Percentiles rank a stretch among this genome's conserved stretches.
Evolutionary conservation across 2,113 vertebrate species (phyloP).

Genomic region (Eulemur macaco): DNA sequence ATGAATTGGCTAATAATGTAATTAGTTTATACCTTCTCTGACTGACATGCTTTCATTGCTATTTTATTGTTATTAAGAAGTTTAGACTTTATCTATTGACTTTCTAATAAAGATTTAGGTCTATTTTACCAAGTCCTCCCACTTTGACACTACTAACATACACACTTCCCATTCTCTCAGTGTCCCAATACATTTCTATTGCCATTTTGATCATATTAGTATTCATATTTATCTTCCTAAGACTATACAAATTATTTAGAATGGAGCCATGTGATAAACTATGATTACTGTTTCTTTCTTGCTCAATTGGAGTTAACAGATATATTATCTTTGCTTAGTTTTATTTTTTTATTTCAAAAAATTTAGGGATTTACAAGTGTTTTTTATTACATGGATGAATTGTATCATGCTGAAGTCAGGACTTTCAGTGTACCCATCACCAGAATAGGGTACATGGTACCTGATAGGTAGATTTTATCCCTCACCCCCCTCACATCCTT

Average conservation of each 20-base stretch:
- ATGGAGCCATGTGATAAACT: background rate
- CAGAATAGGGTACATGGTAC: no score
- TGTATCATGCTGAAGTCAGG: no score
- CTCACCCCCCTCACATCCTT: no score
- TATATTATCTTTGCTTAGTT: background rate
- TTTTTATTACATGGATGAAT: no score
- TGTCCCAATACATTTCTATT: background rate
- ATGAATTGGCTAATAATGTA: background rate
- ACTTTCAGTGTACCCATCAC: no score
- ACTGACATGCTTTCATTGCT: background rate
- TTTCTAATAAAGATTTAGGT: background rate
- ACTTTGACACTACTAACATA: background rate
- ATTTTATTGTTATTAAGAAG: background rate
- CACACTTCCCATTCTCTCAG: background rate
- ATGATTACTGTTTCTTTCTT: background rate
- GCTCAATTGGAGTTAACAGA: background rate
- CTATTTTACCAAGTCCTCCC: background rate
- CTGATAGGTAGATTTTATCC: no score
- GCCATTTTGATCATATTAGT: background rate
- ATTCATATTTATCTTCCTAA: background rate
- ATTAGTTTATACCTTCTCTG: background rate
- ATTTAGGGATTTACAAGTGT: no score
- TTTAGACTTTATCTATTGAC: background rate
- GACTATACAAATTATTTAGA: background rate
- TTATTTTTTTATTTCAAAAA: background rate